A percentile compares a stretch with the other conserved stretches of the same genome.
Evolutionary conservation across 2,888 invertebrate genomes (phyloP).

Genomic region (Erebia palarica): DNA sequence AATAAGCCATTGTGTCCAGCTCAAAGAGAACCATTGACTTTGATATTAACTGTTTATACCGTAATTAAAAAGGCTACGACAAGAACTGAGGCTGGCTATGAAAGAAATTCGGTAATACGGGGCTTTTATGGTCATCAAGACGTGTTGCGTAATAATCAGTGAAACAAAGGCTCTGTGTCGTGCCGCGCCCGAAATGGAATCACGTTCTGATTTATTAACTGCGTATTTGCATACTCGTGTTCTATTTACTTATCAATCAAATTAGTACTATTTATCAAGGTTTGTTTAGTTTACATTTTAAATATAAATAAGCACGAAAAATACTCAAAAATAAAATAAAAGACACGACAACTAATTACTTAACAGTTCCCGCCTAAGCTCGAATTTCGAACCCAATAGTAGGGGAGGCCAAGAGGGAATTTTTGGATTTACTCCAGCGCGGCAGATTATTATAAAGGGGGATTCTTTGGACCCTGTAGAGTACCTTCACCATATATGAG

Average conservation of each 20-base stretch:
- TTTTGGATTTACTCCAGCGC: too few relatives aligned
- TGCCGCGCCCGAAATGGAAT: slow-evolving; percentile 41
- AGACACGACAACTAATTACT: too few relatives aligned
- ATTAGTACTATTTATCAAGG: neutral
- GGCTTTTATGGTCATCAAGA: slow-evolving; percentile 47
- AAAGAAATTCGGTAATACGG: slow-evolving; percentile 34
- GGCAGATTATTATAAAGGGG: too few relatives aligned
- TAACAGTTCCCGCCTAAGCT: too few relatives aligned
- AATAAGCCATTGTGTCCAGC: slow-evolving; percentile 9
- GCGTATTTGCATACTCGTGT: slow-evolving; percentile 22
- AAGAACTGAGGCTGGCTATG: slow-evolving; percentile 14
- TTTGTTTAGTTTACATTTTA: too few relatives aligned
- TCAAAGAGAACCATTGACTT: slow-evolving; percentile 1
- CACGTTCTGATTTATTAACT: slow-evolving; percentile 41
- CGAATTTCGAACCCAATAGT: too few relatives aligned
- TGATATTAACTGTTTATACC: slow-evolving; percentile 23
- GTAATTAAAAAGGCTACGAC: slow-evolving; percentile 24
- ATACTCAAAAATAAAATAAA: too few relatives aligned
- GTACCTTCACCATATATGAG: too few relatives aligned
- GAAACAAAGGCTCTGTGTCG: slow-evolving; percentile 41
- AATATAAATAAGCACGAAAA: too few relatives aligned
- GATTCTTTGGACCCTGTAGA: too few relatives aligned
- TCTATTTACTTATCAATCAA: neutral
- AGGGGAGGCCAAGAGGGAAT: too few relatives aligned
- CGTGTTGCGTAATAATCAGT: slow-evolving; percentile 47